Evolutionary conservation across 2,797 vertebrate species (phyloP).

Genomic region (Xenops minutus): DNA sequence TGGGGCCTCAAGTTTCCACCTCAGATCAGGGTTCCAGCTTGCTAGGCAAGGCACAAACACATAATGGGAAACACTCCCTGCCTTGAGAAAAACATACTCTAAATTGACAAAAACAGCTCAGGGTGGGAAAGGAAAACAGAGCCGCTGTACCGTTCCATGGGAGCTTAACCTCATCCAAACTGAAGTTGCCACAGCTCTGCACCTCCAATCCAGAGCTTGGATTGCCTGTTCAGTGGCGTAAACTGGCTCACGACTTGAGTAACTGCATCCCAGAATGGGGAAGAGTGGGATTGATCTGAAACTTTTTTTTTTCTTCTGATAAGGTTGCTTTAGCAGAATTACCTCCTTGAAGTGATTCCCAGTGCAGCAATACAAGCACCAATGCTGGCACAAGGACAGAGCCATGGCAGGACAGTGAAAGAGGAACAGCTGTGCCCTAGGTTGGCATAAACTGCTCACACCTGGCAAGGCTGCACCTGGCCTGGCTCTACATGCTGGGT

Average conservation of each 20-base stretch:
- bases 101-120: conserved; percentile 40
- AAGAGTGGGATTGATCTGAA: neutral
- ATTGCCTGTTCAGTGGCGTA: neutral
- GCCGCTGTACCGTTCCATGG: neutral
- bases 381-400: fast-evolving
- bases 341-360: neutral
- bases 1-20: conserved; percentile 65
- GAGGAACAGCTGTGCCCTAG: neutral
- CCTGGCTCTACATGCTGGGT: neutral
- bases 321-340: neutral
- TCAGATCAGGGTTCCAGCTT: conserved; percentile 57
- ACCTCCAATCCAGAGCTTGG: neutral
- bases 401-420: neutral
- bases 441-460: neutral
- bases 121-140: conserved; percentile 36
- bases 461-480: neutral
- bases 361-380: neutral
- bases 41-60: conserved; percentile 51
- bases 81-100: conserved; percentile 38
- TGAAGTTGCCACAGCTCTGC: neutral
- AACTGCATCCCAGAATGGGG: neutral
- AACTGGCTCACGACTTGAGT: neutral
- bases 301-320: neutral
- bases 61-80: conserved; percentile 64
- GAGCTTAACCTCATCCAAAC: neutral